Evolutionary conservation across 2,797 vertebrate genomes (phyloP).

Genomic region (Monodelphis domestica): DNA sequence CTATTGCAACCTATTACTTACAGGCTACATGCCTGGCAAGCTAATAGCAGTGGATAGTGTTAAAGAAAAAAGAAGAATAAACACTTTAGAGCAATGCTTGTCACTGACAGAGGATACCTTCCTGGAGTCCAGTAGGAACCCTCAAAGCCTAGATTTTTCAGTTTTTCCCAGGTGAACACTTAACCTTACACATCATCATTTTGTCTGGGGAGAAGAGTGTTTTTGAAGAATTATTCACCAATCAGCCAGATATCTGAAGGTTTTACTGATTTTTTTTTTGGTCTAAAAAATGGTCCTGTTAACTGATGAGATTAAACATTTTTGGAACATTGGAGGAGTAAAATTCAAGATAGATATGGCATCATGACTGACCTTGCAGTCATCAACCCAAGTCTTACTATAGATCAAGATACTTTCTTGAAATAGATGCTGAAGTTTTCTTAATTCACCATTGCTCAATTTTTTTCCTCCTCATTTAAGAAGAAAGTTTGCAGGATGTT

Average conservation of each 20-base stretch:
- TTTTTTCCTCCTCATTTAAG: background rate
- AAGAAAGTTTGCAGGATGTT: background rate
- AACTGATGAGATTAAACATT: slow-evolving; percentile 61
- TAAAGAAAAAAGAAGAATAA: slow-evolving; percentile 82
- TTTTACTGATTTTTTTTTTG: slow-evolving; percentile 35
- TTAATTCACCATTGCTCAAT: background rate
- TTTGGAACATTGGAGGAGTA: slow-evolving; percentile 53
- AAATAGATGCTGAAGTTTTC: background rate
- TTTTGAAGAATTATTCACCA: slow-evolving; percentile 65
- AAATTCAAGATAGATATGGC: slow-evolving; percentile 12
- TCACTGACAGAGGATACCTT: slow-evolving; percentile 70
- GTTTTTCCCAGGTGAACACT: slow-evolving; percentile 60
- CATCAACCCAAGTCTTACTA: background rate
- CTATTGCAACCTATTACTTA: slow-evolving; percentile 90
- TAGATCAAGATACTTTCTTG: background rate
- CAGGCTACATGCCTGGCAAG: slow-evolving; percentile 87
- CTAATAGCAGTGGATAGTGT: slow-evolving; percentile 83
- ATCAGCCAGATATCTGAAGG: slow-evolving; percentile 24
- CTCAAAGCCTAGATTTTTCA: slow-evolving; percentile 39
- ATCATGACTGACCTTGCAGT: background rate
- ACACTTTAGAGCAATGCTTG: slow-evolving; percentile 69
- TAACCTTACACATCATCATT: slow-evolving; percentile 66
- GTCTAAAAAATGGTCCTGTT: background rate
- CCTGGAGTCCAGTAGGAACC: slow-evolving; percentile 60
- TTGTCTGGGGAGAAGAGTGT: slow-evolving; percentile 35